Conservation (phyloP, 2,888 invertebrate genomes). For the Andrena marginata region DNA sequence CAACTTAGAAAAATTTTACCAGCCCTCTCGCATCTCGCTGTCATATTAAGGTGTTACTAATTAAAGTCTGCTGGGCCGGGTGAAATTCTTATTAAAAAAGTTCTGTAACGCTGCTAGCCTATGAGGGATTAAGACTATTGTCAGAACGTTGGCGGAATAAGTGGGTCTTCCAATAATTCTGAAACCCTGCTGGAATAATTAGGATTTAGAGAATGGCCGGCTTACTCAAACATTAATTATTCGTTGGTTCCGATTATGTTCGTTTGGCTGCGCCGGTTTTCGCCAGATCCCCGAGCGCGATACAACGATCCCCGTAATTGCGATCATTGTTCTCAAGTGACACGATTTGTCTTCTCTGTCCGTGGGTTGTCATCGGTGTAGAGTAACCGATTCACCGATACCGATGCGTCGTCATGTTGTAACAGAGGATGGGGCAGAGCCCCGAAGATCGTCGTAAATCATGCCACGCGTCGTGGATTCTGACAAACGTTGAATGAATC, state of each 20-base stretch:
- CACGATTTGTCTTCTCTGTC: constrained; percentile 62
- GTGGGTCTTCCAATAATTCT: too few species aligned
- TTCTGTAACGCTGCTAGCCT: too few species aligned
- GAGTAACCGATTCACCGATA: constrained; percentile 54
- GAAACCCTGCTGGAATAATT: too few species aligned
- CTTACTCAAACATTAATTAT: constrained; percentile 4
- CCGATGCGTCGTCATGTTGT: constrained; percentile 26
- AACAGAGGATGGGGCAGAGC: constrained; percentile 25
- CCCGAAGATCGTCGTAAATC: constrained; percentile 45
- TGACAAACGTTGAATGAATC: constrained; percentile 45
- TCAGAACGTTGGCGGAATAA: too few species aligned
- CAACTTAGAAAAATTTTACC: too few species aligned
- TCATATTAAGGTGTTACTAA: too few species aligned
- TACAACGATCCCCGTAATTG: constrained; percentile 61
- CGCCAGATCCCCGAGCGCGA: constrained; percentile 38
- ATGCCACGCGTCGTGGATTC: constrained; percentile 17
- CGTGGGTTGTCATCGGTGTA: constrained; percentile 52
- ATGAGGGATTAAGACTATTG: too few species aligned
- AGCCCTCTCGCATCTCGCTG: too few species aligned
- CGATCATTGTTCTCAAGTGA: constrained; percentile 66
- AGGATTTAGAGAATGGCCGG: too few species aligned
- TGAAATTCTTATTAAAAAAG: too few species aligned
- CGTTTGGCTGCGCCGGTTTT: constrained; percentile 43
- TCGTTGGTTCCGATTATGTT: constrained; percentile 22
- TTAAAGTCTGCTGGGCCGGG: too few species aligned